Percentiles rank a stretch among this genome's conserved stretches.
phyloP scores from a whole-genome alignment of 2,113 vertebrate genomes.

The Cromileptes altivelis region DNA sequence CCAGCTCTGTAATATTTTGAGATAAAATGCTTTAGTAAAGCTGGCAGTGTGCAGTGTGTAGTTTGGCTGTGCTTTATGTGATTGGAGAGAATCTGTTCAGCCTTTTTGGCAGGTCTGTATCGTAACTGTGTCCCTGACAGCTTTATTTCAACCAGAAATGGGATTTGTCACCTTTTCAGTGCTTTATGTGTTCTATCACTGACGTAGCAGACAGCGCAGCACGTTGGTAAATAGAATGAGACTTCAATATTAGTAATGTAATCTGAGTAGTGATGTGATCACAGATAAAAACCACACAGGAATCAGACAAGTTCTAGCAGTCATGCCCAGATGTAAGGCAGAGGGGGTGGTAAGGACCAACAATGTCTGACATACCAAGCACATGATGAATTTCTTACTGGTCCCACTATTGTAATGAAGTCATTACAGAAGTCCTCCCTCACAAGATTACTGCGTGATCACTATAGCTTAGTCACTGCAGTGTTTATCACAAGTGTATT shows the following conservation, averaged over 20 bases:
- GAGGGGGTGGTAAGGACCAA: slow-evolving; percentile 3
- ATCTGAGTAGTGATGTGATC: slow-evolving; percentile 22
- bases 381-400: slow-evolving; percentile 38
- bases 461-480: slow-evolving; percentile 7
- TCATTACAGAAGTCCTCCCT: slow-evolving; percentile 17
- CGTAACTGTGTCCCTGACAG: not conserved
- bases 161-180: not conserved
- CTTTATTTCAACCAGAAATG: slow-evolving; percentile 26
- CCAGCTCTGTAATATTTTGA: slow-evolving; percentile 61
- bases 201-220: not conserved
- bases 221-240: not conserved
- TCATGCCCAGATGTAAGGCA: slow-evolving; percentile 30
- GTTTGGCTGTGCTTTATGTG: slow-evolving; percentile 48
- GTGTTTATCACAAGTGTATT: not conserved
- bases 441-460: not conserved
- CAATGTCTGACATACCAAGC: slow-evolving; percentile 49
- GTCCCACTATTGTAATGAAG: slow-evolving; percentile 26
- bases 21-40: slow-evolving; percentile 62
- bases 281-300: slow-evolving; percentile 6
- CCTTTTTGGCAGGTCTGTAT: slow-evolving; percentile 17
- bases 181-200: not conserved
- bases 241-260: not conserved
- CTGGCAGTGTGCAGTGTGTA: slow-evolving; percentile 50
- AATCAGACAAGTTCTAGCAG: slow-evolving; percentile 17
- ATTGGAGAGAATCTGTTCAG: slow-evolving; percentile 23